These are phyloP conservation scores for Dichetophora obliterata DNA, from an alignment of 2,888 invertebrate genomes.

Conservation along the genomic window DNA sequence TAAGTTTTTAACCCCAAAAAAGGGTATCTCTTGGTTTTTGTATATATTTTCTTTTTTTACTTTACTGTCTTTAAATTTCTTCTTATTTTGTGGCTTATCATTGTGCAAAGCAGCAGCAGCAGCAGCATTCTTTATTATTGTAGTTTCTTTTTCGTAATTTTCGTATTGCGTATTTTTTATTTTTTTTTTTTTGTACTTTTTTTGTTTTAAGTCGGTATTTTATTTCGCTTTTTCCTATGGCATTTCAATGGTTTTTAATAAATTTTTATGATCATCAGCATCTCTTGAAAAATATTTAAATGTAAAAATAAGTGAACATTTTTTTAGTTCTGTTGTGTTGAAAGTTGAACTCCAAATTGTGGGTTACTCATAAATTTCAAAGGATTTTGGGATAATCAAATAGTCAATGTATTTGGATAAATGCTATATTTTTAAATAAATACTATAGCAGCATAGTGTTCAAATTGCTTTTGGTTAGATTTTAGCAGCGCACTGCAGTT, in stretches of 20 bases:
- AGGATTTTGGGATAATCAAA: background rate
- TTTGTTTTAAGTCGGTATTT: background rate
- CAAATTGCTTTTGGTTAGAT: too few relatives aligned
- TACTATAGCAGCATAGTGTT: background rate
- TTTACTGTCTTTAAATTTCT: background rate
- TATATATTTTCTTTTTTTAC: background rate
- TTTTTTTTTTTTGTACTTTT: too few relatives aligned
- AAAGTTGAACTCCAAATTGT: background rate
- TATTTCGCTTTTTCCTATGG: background rate
- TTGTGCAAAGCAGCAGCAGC: background rate
- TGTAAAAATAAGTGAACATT: background rate
- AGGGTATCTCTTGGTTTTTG: background rate
- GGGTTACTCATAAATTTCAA: background rate
- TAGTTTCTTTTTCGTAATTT: background rate
- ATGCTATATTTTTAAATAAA: background rate
- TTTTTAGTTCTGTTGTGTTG: background rate
- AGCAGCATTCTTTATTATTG: too few relatives aligned
- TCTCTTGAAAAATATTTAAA: conserved; percentile 1
- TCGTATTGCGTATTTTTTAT: background rate
- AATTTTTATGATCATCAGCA: background rate
- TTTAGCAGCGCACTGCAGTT: too few relatives aligned
- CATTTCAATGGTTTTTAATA: conserved; percentile 25
- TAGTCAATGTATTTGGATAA: background rate
- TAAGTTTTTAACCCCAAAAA: background rate
- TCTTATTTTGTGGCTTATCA: background rate